Percentiles rank a stretch among this genome's conserved stretches.
phyloP scores from a whole-genome alignment of 64 coral and sea anemone genomes.

The Pocillopora damicornis region DNA sequence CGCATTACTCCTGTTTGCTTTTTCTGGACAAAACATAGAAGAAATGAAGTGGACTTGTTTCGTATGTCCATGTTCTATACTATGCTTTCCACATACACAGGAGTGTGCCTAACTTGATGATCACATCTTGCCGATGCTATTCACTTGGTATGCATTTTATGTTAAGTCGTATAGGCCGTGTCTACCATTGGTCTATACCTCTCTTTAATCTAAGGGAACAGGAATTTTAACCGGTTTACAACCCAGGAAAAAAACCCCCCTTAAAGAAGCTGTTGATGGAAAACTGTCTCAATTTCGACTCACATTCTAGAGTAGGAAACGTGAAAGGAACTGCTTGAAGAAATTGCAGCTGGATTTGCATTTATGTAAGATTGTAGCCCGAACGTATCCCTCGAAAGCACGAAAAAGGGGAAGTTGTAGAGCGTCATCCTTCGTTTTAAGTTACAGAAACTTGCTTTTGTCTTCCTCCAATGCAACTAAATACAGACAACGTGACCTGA shows the following conservation, averaged over 20 bases:
- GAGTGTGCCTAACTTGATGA: neutral
- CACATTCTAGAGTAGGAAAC: no score
- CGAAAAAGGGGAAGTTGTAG: no score
- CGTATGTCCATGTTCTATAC: neutral
- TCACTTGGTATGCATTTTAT: neutral
- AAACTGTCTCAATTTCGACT: no score
- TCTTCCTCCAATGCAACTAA: neutral
- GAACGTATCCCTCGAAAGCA: neutral
- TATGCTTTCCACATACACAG: neutral
- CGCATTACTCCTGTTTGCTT: neutral
- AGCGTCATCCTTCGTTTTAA: neutral
- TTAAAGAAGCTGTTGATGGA: no score
- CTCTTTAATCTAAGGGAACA: neutral
- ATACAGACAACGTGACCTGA: neutral
- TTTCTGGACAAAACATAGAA: neutral
- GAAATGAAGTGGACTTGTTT: neutral
- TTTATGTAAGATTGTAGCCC: neutral
- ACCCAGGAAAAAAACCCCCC: no score
- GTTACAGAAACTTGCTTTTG: conserved; percentile 15
- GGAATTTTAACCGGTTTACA: neutral
- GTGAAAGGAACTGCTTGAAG: no score
- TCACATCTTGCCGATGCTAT: neutral
- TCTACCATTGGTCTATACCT: neutral
- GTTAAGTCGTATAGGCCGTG: neutral
- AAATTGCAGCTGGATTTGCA: neutral